Conservation (phyloP, 2,888 invertebrate species). For the Lycocerus yunnanus region DNA sequence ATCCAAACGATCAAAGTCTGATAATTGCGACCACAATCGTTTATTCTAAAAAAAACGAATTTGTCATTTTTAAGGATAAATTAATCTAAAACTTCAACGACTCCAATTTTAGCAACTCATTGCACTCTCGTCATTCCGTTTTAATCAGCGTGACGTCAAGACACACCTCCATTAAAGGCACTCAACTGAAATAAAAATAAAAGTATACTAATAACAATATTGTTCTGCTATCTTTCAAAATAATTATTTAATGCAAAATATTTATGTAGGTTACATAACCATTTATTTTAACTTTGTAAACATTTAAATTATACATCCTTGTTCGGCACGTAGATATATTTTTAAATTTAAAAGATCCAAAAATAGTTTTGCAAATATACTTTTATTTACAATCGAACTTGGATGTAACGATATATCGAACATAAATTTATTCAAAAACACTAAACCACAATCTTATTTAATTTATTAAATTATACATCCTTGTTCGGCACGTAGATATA, state of each 20-base stretch:
- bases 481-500: background rate
- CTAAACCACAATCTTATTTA: too few species aligned
- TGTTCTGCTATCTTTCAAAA: background rate
- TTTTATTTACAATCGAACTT: too few species aligned
- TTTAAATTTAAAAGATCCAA: background rate
- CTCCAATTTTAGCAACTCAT: slow-evolving; percentile 1
- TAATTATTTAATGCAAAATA: background rate
- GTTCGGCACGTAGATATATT: background rate
- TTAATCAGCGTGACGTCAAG: background rate
- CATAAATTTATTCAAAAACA: background rate
- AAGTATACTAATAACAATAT: background rate
- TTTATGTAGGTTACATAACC: background rate
- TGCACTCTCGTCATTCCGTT: background rate
- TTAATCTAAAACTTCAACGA: background rate
- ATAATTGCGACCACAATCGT: background rate
- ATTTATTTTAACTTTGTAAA: background rate
- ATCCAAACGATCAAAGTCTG: background rate
- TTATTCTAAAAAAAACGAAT: background rate
- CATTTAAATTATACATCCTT: background rate
- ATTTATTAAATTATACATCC: background rate
- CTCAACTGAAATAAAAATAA: background rate
- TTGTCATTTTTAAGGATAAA: background rate
- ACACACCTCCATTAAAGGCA: background rate
- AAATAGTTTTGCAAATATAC: background rate
- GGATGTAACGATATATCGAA: background rate